Percentiles rank a stretch among this genome's conserved stretches.
phyloP scores from a whole-genome alignment of 1,140 invertebrate genomes.

The Andricus grossulariae region DNA sequence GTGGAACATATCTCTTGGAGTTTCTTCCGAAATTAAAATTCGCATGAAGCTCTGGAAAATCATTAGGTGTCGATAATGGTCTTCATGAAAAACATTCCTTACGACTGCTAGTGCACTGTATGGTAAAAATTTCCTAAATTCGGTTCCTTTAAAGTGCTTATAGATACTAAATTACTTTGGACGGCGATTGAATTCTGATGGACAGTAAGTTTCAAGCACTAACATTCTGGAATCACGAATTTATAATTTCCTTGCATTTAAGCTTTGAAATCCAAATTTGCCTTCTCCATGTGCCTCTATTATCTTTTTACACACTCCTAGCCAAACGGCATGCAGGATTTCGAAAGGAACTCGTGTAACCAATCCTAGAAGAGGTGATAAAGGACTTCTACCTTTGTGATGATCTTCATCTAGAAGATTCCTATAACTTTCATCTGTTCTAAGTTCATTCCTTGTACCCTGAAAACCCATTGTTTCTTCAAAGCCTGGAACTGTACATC shows the following conservation, averaged over 20 bases:
- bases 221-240: not conserved
- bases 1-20: conserved; percentile 13
- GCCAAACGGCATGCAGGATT: not conserved
- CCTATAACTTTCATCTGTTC: no score
- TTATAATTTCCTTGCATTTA: not conserved
- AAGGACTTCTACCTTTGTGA: no score
- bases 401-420: no score
- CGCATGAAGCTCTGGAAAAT: conserved; percentile 29
- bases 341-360: no score
- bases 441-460: no score
- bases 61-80: conserved; percentile 32
- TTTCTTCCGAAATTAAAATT: conserved; percentile 19
- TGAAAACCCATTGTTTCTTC: no score
- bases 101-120: conserved; percentile 9
- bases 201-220: not conserved
- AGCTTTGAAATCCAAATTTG: not conserved
- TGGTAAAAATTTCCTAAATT: not conserved
- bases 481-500: no score
- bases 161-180: not conserved
- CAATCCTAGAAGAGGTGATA: no score
- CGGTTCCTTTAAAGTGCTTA: not conserved
- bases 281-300: not conserved
- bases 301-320: conserved; percentile 5
- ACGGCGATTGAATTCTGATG: conserved; percentile 2
- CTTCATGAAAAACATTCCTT: conserved; percentile 12